Percentiles rank a stretch among this genome's conserved stretches.
These are phyloP conservation scores for Saccostrea glomerata DNA, from an alignment of 1,140 invertebrate genomes.

Conservation along the genomic window DNA sequence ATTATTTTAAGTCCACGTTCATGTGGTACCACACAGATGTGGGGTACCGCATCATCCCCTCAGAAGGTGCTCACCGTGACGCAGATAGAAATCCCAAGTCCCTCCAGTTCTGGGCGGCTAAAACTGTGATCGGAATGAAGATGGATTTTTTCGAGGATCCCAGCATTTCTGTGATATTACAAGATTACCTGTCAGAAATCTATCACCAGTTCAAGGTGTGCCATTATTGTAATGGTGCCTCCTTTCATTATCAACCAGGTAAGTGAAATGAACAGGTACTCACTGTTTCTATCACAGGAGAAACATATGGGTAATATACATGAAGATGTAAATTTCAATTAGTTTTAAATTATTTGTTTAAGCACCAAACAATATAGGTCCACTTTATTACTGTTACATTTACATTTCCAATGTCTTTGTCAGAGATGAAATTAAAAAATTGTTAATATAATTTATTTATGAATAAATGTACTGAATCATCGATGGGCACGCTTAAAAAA, in stretches of 20 bases:
- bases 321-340: too few relatives aligned
- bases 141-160: slow-evolving; percentile 77
- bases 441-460: too few relatives aligned
- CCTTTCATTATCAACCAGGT: slow-evolving; percentile 66
- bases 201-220: slow-evolving; percentile 79
- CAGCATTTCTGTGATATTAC: slow-evolving; percentile 72
- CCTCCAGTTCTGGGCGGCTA: slow-evolving; percentile 78
- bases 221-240: slow-evolving; percentile 76
- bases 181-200: slow-evolving; percentile 79
- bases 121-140: slow-evolving; percentile 78
- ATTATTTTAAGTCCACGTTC: slow-evolving; percentile 82
- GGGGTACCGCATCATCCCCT: slow-evolving; percentile 78
- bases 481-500: too few relatives aligned
- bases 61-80: slow-evolving; percentile 60
- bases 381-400: too few relatives aligned
- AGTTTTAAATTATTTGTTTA: too few relatives aligned
- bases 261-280: slow-evolving; percentile 25
- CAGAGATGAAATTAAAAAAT: too few relatives aligned
- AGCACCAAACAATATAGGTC: too few relatives aligned
- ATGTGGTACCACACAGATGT: slow-evolving; percentile 82
- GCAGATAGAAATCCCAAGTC: slow-evolving; percentile 61
- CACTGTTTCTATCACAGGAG: background rate
- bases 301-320: too few relatives aligned
- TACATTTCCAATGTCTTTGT: too few relatives aligned
- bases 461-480: too few relatives aligned